Evolutionary conservation across 2,888 invertebrate genomes (phyloP).

Genomic region (Melanotus villosus): DNA sequence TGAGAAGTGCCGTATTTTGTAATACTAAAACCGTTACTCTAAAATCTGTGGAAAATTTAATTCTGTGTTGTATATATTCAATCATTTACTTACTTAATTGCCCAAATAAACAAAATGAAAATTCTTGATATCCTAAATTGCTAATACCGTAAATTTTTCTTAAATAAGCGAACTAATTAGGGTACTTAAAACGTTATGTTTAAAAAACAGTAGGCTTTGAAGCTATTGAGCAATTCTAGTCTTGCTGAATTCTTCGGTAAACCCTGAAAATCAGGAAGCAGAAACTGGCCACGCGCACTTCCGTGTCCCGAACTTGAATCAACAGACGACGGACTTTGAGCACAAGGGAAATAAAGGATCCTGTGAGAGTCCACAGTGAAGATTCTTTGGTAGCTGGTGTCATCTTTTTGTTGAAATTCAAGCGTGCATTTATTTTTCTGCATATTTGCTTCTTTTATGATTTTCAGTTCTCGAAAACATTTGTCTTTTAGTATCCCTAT

Average conservation of each 20-base stretch:
- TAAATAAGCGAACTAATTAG: no score
- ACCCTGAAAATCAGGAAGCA: slow-evolving; percentile 8
- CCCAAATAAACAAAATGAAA: no score
- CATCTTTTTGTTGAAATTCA: not conserved
- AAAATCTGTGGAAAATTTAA: no score
- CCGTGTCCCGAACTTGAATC: slow-evolving; percentile 20
- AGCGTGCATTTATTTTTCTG: not conserved
- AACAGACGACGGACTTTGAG: slow-evolving; percentile 1
- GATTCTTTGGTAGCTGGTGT: not conserved
- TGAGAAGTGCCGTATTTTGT: no score
- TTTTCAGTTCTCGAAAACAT: no score
- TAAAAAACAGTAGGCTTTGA: not conserved
- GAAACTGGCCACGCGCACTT: slow-evolving; percentile 18
- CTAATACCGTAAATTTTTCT: no score
- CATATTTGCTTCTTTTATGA: not conserved
- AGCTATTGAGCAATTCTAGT: slow-evolving; percentile 3
- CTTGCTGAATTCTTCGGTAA: not conserved
- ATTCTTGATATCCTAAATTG: no score
- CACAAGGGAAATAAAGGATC: slow-evolving; percentile 15
- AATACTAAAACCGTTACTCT: no score
- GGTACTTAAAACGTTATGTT: no score
- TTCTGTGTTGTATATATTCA: no score
- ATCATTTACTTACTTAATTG: no score
- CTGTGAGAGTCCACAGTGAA: not conserved
- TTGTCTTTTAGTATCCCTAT: no score